Evolutionary conservation across 2,888 invertebrate species (phyloP), one percentile per base, ranked within the genome.

Genomic region (Mythimna lalbum): DNA sequence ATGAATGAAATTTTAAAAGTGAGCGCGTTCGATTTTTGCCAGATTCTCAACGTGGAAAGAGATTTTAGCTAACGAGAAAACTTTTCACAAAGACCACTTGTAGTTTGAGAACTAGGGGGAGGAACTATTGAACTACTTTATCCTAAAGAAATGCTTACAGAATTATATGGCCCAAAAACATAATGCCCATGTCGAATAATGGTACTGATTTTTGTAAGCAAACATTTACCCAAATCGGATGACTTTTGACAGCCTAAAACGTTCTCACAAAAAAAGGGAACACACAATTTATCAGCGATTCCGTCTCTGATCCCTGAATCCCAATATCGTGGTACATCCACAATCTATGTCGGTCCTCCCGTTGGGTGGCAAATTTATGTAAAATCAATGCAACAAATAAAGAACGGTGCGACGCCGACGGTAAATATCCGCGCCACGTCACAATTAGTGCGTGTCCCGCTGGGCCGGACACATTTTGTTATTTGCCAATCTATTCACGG

Each of bases 371-470:
- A 88, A 87, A 87, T 84, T 84, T 84, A 84, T 84, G 84, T 86
- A 84, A 84, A 84, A 84, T 84, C 86, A 84, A 84, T 86, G 86
- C 80, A 84, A 82, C 84, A 86, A 84, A 89, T 89, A 90, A 89
- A 92, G 86, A 87, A 86, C 78, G 81, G 78, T 80, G 82, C 81
- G 86, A 75, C 84, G 79, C 81, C 81, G 86, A 75, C 84, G 79
- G 85, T 89, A 89, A 88, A 90, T 90, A 88, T 84, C 81, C 86
- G 85, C 84, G 80, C 79, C 86, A 85, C 84, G 87, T 89, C 88
- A 90, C 91, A 90, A 92, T 92, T 92, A 92, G 88, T 82, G 76
- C 65, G 80, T 73, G 67, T 84, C 90, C 89, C 88, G 84, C 81
- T 82, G 88, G 83, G 85, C 75, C 79, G 75, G 70, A 80, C 83